Conservation (phyloP, 2,113 vertebrate species). For the Pangasianodon hypophthalmus region DNA sequence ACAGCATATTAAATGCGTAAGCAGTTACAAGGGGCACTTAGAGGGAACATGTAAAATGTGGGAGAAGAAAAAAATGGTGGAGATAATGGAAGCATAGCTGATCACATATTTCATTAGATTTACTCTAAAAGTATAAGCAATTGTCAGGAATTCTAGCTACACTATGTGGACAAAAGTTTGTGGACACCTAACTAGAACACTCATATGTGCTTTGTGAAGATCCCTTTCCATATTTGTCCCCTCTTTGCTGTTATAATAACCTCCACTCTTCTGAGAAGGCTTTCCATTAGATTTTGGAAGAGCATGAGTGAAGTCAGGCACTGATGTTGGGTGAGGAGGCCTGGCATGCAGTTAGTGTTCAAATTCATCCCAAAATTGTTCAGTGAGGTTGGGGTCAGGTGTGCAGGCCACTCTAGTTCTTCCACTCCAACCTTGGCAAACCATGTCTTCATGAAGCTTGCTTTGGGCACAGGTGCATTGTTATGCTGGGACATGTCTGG, state of each 20-base stretch:
- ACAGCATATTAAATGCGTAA: neutral
- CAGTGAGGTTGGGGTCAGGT: no score
- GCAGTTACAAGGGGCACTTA: neutral
- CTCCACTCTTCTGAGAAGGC: neutral
- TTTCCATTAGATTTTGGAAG: neutral
- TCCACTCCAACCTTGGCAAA: neutral
- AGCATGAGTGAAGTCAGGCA: neutral
- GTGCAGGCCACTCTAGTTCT: neutral
- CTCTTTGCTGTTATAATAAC: neutral
- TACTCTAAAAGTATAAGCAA: no score
- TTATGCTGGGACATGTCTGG: no score
- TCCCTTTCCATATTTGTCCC: neutral
- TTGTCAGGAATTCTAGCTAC: no score
- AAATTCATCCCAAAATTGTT: no score
- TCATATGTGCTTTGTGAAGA: no score
- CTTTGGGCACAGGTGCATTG: no score
- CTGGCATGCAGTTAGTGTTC: neutral
- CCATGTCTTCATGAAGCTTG: no score
- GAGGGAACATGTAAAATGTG: neutral
- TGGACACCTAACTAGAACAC: no score
- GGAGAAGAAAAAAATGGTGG: neutral
- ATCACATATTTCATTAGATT: neutral
- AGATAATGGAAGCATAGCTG: neutral
- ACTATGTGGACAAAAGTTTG: no score
- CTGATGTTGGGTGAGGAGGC: neutral